Percentiles rank a stretch among this genome's conserved stretches.
phyloP scores from a whole-genome alignment of 2,797 vertebrate species.

The Rhynchotus rufescens region DNA sequence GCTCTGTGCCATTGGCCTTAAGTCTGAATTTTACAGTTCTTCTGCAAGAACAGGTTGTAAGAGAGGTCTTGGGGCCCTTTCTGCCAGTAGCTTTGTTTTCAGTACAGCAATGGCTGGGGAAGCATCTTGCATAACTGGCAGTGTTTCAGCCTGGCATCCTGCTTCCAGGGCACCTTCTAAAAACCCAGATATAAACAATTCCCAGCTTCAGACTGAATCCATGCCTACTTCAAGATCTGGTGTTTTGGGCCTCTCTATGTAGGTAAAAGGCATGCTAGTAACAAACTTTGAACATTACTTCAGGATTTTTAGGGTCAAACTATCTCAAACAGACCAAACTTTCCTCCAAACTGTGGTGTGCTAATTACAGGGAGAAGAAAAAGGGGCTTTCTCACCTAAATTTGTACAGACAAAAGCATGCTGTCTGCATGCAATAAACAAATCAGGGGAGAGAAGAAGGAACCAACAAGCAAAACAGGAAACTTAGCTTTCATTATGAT shows the following conservation, averaged over 20 bases:
- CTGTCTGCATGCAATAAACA: neutral
- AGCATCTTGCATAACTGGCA: neutral
- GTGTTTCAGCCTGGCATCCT: neutral
- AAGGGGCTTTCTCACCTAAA: neutral
- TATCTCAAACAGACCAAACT: neutral
- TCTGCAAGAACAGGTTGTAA: neutral
- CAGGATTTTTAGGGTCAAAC: neutral
- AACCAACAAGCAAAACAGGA: neutral
- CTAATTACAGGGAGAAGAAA: neutral
- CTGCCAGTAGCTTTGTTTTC: neutral
- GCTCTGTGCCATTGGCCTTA: neutral
- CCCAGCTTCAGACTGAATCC: neutral
- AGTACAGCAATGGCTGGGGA: neutral
- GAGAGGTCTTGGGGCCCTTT: neutral
- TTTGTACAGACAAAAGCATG: neutral
- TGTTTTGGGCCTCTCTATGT: neutral
- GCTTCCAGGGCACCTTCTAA: neutral
- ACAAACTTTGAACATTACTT: neutral
- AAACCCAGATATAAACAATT: neutral
- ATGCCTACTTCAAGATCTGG: neutral
- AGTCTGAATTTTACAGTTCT: neutral
- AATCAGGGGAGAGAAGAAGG: neutral
- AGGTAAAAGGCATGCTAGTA: fast-evolving
- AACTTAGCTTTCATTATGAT: neutral
- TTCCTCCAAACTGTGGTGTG: neutral